Conservation (phyloP, 2,113 vertebrate genomes). For the Taxidea taxus region DNA sequence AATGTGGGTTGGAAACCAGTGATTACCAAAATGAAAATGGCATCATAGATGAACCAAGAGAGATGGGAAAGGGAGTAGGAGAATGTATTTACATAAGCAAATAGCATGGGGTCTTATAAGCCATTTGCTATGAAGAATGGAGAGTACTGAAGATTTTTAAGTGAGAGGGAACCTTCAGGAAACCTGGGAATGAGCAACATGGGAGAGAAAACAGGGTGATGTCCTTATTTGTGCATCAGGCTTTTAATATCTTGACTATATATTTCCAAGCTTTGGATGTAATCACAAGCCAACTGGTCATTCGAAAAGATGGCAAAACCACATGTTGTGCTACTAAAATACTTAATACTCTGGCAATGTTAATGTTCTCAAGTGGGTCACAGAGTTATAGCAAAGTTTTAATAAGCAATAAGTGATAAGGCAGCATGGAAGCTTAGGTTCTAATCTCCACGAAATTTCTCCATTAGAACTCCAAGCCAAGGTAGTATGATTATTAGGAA, state of each 20-base stretch:
- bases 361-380: background rate
- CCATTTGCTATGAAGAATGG: rapidly evolving
- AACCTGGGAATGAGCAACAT: background rate
- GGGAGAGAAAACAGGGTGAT: background rate
- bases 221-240: background rate
- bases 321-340: background rate
- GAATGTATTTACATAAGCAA: background rate
- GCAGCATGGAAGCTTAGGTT: background rate
- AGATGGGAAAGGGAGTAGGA: background rate
- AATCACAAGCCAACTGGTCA: background rate
- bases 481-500: background rate
- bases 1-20: no score
- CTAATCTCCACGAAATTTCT: background rate
- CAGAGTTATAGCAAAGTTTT: background rate
- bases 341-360: background rate
- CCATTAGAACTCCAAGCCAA: background rate
- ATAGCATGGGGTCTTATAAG: background rate
- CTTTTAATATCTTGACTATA: background rate
- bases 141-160: background rate
- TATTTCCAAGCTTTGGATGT: background rate
- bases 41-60: background rate
- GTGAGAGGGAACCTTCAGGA: background rate
- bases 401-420: background rate
- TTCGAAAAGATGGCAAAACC: background rate
- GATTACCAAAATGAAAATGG: background rate